These are phyloP conservation scores for Morone chrysops DNA, from an alignment of 2,113 vertebrate species.

Conservation along the genomic window DNA sequence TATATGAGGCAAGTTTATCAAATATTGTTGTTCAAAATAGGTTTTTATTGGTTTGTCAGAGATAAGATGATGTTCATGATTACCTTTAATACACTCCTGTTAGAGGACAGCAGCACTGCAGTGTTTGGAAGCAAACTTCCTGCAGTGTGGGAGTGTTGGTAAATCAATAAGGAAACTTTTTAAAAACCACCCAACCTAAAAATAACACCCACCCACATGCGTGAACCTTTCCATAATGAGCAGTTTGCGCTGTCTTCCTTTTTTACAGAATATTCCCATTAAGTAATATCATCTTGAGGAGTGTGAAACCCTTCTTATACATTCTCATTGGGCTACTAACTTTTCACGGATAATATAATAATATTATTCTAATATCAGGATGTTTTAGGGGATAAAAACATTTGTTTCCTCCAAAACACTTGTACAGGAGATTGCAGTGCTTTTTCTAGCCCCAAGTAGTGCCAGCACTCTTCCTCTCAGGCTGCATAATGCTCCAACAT, in stretches of 20 bases:
- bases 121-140: slow-evolving; percentile 5
- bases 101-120: slow-evolving; percentile 13
- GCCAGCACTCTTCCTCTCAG: no score
- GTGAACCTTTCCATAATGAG: neutral
- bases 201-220: slow-evolving; percentile 5
- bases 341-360: no score
- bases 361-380: no score
- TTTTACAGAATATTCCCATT: neutral
- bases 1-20: neutral
- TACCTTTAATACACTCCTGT: neutral
- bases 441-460: no score
- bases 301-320: no score
- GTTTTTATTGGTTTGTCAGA: neutral
- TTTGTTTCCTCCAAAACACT: no score
- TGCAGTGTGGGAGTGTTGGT: slow-evolving; percentile 10
- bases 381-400: no score
- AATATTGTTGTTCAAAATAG: neutral
- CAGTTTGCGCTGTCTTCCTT: neutral
- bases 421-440: no score
- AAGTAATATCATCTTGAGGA: neutral
- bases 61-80: neutral
- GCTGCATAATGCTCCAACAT: no score
- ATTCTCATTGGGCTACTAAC: no score
- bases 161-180: slow-evolving; percentile 3
- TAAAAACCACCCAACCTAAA: slow-evolving; percentile 20